phyloP scores from a whole-genome alignment of 64 coral and sea anemone genomes.

The Platygyra sinensis region DNA sequence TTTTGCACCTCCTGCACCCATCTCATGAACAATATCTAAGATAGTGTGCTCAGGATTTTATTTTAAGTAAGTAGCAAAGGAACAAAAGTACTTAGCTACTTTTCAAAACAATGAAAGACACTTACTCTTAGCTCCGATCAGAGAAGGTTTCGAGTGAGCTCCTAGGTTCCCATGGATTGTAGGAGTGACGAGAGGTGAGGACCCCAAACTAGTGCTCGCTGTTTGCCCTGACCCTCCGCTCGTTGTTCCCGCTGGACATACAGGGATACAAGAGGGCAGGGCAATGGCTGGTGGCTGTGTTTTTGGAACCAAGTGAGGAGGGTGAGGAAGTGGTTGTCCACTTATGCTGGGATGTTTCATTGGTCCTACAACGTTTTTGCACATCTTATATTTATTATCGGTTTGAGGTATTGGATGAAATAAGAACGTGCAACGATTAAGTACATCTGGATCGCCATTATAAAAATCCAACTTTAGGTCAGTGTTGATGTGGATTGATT shows the following conservation, averaged over 20 bases:
- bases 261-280: not conserved
- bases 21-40: too few relatives aligned
- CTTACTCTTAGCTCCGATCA: too few relatives aligned
- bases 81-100: too few relatives aligned
- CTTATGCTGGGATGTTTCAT: not conserved
- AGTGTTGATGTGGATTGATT: not conserved
- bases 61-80: too few relatives aligned
- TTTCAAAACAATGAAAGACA: not conserved
- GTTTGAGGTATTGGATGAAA: conserved; percentile 28
- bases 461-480: conserved; percentile 6
- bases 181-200: not conserved
- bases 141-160: too few relatives aligned
- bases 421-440: conserved; percentile 68
- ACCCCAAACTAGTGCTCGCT: not conserved
- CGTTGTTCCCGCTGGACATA: not conserved
- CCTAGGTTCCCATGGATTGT: not conserved
- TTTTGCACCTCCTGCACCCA: too few relatives aligned
- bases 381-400: conserved; percentile 41
- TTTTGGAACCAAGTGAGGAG: not conserved
- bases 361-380: conserved; percentile 31
- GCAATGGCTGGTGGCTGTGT: not conserved
- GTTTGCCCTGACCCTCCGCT: not conserved
- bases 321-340: conserved; percentile 3
- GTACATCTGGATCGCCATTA: conserved; percentile 18
- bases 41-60: too few relatives aligned